Conservation (phyloP, 2,888 invertebrate species). For the Rotaria socialis region DNA sequence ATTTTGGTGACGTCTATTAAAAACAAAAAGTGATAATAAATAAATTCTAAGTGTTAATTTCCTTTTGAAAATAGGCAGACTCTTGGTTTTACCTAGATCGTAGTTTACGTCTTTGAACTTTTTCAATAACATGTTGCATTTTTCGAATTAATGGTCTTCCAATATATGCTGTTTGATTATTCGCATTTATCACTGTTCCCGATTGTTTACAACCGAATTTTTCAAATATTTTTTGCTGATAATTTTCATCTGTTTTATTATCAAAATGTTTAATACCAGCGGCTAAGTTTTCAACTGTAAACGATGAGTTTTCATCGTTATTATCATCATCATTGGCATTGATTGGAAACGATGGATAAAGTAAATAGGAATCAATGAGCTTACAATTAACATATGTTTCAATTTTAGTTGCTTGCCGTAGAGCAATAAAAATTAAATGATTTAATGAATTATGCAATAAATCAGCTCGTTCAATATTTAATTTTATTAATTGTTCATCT, state of each 20-base stretch:
- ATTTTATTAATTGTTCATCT: slow-evolving; percentile 1
- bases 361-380: slow-evolving; percentile 9
- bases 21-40: no score
- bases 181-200: no score
- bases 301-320: neutral
- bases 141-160: neutral
- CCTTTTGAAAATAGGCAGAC: no score
- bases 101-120: slow-evolving; percentile 18
- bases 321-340: neutral
- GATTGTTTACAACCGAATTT: neutral
- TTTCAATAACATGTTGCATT: slow-evolving; percentile 35
- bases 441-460: neutral
- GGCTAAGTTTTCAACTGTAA: neutral
- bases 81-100: neutral
- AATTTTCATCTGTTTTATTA: neutral
- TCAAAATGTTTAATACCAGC: neutral
- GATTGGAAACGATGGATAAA: neutral
- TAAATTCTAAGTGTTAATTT: no score
- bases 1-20: neutral
- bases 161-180: neutral
- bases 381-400: slow-evolving; percentile 36
- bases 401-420: neutral
- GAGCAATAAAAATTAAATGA: neutral
- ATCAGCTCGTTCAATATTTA: slow-evolving; percentile 34
- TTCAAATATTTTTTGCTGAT: neutral